A percentile compares a stretch with the other conserved stretches of the same genome.
Conservation (phyloP, 2,113 vertebrate genomes). For the Misgurnus anguillicaudatus region DNA sequence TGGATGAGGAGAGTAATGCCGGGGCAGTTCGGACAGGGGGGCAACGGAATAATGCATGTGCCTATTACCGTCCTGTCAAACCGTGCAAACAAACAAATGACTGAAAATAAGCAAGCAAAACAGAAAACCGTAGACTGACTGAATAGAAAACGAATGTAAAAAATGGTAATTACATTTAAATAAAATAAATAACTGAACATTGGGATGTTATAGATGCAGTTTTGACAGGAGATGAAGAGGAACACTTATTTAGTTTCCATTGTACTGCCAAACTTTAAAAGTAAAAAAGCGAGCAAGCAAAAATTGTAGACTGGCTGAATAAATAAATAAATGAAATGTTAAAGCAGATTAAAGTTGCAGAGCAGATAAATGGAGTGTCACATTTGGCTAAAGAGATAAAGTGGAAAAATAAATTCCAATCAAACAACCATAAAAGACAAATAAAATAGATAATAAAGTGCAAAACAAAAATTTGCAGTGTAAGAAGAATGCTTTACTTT, state of each 20-base stretch:
- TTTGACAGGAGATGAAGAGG: background rate
- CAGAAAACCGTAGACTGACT: background rate
- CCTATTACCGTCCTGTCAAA: background rate
- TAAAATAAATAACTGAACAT: background rate
- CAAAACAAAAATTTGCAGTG: too few relatives aligned
- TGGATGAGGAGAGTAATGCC: background rate
- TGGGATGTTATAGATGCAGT: background rate
- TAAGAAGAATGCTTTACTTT: background rate
- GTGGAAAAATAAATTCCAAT: background rate
- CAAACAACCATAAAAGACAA: background rate
- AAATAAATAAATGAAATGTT: too few relatives aligned
- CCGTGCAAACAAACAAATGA: background rate
- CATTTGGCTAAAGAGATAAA: background rate
- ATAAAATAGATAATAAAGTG: too few relatives aligned
- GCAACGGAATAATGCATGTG: conserved; percentile 16
- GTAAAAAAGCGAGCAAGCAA: background rate
- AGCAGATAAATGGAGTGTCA: too few relatives aligned
- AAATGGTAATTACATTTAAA: too few relatives aligned
- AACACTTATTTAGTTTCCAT: background rate
- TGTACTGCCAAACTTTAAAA: background rate
- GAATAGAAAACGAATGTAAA: background rate
- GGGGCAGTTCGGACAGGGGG: conserved; percentile 6
- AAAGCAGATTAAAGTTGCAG: too few relatives aligned
- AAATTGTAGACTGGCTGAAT: background rate
- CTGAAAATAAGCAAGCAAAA: background rate